Evolutionary conservation across 92 coral and sea anemone species (phyloP).

Genomic region (Metridium senile): DNA sequence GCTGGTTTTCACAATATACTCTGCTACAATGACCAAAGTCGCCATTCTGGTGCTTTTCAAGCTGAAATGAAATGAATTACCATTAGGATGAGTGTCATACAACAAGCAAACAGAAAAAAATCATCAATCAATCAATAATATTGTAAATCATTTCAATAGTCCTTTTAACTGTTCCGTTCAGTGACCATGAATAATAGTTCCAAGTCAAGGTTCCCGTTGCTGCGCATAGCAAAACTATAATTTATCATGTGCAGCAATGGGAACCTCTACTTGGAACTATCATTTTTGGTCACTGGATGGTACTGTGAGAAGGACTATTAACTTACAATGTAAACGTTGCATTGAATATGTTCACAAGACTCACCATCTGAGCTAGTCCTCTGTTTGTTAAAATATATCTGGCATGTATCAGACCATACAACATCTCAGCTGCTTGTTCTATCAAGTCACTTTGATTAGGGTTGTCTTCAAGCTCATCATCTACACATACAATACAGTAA

Average conservation of each 20-base stretch:
- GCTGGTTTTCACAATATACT: conserved; percentile 99
- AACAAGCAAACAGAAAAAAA: background rate
- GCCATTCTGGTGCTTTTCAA: conserved; percentile 99
- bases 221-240: background rate
- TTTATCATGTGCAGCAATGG: background rate
- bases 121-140: background rate
- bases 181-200: no score
- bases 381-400: conserved; percentile 96
- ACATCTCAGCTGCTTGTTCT: conserved; percentile 99
- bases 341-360: no score
- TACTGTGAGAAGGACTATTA: no score
- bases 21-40: conserved; percentile 99
- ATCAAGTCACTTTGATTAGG: conserved; percentile 98
- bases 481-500: conserved; percentile 33
- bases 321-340: no score
- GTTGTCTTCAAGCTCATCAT: conserved; percentile 97
- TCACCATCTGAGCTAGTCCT: conserved; percentile 98
- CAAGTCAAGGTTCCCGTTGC: no score
- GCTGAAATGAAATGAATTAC: conserved; percentile 68
- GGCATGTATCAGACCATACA: conserved; percentile 97
- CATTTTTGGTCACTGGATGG: no score
- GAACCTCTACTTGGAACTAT: no score
- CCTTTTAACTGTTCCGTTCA: no score
- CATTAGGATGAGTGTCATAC: no score
- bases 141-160: no score